Percentiles rank a stretch among this genome's conserved stretches.
Conservation (phyloP, 1,140 invertebrate genomes). For the Nephila pilipes region DNA sequence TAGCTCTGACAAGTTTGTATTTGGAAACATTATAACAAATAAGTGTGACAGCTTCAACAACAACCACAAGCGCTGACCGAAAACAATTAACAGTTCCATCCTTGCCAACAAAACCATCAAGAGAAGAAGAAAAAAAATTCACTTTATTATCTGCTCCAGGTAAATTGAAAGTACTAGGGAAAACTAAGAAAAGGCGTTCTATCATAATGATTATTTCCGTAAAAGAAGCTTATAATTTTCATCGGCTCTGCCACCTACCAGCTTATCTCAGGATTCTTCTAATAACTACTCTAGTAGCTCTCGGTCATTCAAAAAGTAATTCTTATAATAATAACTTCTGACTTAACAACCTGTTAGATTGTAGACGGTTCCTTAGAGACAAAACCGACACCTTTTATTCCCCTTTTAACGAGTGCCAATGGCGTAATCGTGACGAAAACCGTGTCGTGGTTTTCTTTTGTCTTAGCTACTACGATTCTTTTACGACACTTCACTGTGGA, state of each 20-base stretch:
- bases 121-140: not conserved
- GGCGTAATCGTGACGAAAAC: constrained; percentile 52
- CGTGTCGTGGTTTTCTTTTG: constrained; percentile 44
- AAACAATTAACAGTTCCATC: not conserved
- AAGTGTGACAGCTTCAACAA: too few species aligned
- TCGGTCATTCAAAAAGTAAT: constrained; percentile 19
- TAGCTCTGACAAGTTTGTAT: not conserved
- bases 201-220: constrained; percentile 28
- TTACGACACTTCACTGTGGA: not conserved
- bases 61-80: not conserved
- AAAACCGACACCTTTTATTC: constrained; percentile 60
- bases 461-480: constrained; percentile 1
- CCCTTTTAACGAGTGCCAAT: constrained; percentile 55
- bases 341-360: constrained; percentile 42
- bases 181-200: not conserved
- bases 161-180: constrained; percentile 22
- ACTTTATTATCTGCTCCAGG: not conserved
- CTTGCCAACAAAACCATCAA: not conserved
- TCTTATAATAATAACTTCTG: constrained; percentile 57
- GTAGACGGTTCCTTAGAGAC: not conserved
- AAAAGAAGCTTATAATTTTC: constrained; percentile 54
- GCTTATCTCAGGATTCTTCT: not conserved
- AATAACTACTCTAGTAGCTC: constrained; percentile 28
- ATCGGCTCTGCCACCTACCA: constrained; percentile 10
- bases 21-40: not conserved